phyloP scores from a whole-genome alignment of 2,888 invertebrate genomes.

The Torymus aiolomorphi region DNA sequence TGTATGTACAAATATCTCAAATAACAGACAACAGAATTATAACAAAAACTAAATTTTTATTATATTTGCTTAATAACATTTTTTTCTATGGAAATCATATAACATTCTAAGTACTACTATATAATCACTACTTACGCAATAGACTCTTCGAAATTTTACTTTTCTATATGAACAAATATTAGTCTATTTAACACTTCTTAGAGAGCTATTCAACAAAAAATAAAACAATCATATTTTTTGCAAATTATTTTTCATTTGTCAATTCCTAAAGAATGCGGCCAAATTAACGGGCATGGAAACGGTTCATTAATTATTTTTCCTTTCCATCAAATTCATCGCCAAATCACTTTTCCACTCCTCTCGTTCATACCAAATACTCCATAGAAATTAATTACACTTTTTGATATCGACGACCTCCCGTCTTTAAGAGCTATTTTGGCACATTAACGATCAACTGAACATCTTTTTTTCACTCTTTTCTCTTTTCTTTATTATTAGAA shows the following conservation, averaged over 20 bases:
- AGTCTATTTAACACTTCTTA: constrained; percentile 30
- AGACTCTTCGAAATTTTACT: neutral
- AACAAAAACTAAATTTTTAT: constrained; percentile 43
- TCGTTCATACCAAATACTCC: constrained; percentile 15
- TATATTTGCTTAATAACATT: constrained; percentile 19
- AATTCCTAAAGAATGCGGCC: constrained; percentile 24
- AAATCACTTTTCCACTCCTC: neutral
- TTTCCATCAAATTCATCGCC: constrained; percentile 20
- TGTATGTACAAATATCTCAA: constrained; percentile 48
- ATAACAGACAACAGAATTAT: constrained; percentile 35
- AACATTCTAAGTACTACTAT: constrained; percentile 42
- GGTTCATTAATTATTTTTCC: constrained; percentile 17
- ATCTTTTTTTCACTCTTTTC: constrained; percentile 27
- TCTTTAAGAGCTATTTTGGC: constrained; percentile 55
- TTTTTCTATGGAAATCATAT: constrained; percentile 48
- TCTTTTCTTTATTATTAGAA: constrained; percentile 37
- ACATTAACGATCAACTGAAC: constrained; percentile 56
- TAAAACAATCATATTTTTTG: constrained; percentile 32
- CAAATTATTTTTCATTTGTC: neutral
- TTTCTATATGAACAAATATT: constrained; percentile 27
- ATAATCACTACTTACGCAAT: constrained; percentile 34
- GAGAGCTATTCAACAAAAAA: constrained; percentile 23
- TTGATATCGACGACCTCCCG: constrained; percentile 35
- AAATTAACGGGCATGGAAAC: constrained; percentile 52
- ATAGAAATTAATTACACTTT: constrained; percentile 19